These are phyloP conservation scores for Plutomurus gul DNA, from an alignment of 1,140 invertebrate species.

Conservation along the genomic window DNA sequence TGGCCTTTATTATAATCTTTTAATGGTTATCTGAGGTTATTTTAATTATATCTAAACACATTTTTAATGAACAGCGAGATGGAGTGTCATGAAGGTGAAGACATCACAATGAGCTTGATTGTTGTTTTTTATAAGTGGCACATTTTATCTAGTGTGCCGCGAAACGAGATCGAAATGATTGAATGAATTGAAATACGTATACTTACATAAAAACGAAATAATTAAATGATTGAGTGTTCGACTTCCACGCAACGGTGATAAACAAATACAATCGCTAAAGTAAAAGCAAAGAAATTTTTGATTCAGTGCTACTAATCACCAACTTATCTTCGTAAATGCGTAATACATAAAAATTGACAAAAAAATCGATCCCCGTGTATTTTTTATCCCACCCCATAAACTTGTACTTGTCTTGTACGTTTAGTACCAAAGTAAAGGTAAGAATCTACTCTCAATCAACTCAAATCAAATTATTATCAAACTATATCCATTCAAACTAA, in stretches of 20 bases:
- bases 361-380: not conserved
- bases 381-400: constrained; percentile 25
- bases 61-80: constrained; percentile 43
- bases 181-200: no score
- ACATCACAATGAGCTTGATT: constrained; percentile 31
- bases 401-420: constrained; percentile 9
- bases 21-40: not conserved
- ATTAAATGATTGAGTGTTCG: constrained; percentile 11
- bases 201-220: constrained; percentile 2
- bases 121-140: constrained; percentile 37
- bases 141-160: constrained; percentile 30
- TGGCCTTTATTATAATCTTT: not conserved
- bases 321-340: no score
- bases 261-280: not conserved
- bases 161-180: constrained; percentile 8
- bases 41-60: constrained; percentile 17
- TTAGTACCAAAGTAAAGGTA: constrained; percentile 20
- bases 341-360: constrained; percentile 1
- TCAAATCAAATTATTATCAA: constrained; percentile 13
- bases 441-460: no score
- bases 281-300: not conserved
- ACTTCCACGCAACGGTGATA: not conserved
- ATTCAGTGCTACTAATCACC: constrained; percentile 26
- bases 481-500: not conserved
- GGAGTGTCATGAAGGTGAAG: constrained; percentile 26